A percentile compares a stretch with the other conserved stretches of the same genome.
These are phyloP conservation scores for Sebastes diaconus DNA, from an alignment of 2,797 vertebrate genomes.

Conservation along the genomic window DNA sequence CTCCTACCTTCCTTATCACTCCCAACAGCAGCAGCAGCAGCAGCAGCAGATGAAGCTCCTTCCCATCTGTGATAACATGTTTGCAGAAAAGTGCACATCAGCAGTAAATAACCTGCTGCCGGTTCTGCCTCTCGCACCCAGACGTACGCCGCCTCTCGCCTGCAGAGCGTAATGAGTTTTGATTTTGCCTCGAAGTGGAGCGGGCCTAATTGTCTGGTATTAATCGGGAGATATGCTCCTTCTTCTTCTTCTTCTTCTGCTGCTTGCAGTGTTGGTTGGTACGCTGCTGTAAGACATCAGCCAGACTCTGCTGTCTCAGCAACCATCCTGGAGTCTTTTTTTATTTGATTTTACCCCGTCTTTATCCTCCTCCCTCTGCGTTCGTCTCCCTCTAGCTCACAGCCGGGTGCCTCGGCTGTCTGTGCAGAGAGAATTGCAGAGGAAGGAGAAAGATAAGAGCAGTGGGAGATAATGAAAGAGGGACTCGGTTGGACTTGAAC, in stretches of 20 bases:
- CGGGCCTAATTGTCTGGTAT: slow-evolving; percentile 48
- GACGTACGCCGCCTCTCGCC: not conserved
- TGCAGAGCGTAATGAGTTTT: slow-evolving; percentile 36
- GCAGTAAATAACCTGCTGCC: slow-evolving; percentile 20
- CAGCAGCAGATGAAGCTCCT: not conserved
- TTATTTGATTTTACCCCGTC: not conserved
- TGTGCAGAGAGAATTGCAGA: slow-evolving; percentile 40
- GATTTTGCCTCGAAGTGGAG: slow-evolving; percentile 17
- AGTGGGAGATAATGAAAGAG: slow-evolving; percentile 44
- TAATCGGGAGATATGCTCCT: slow-evolving; percentile 30
- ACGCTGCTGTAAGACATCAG: slow-evolving; percentile 13
- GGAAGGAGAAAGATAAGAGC: slow-evolving; percentile 51
- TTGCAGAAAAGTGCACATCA: slow-evolving; percentile 32
- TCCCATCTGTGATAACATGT: slow-evolving; percentile 34
- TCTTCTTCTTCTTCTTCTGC: not conserved
- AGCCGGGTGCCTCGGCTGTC: slow-evolving; percentile 23
- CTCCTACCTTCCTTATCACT: not conserved
- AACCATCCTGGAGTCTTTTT: slow-evolving; percentile 7
- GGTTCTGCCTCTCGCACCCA: not conserved
- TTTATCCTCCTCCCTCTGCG: slow-evolving; percentile 26
- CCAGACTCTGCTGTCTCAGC: slow-evolving; percentile 54
- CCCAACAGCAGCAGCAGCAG: not conserved
- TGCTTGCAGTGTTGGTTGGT: not conserved
- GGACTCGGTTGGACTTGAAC: slow-evolving; percentile 22
- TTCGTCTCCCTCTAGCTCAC: slow-evolving; percentile 1